Evolutionary conservation across 2,797 vertebrate genomes (phyloP).

Genomic region (Xenops minutus): DNA sequence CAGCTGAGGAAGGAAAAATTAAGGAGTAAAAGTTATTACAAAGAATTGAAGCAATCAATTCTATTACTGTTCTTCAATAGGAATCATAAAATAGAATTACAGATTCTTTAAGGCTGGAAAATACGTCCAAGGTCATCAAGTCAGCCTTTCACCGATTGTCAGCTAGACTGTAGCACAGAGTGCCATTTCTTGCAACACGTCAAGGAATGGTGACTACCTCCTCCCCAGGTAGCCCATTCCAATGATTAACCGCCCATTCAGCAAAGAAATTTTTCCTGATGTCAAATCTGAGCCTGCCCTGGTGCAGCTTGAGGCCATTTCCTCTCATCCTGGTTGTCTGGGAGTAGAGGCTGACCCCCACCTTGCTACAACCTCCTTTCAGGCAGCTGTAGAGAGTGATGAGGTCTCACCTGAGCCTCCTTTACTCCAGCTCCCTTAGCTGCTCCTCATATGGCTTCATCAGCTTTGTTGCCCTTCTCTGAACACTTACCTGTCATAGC

Average conservation of each 20-base stretch:
- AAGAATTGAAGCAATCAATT: neutral
- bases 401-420: neutral
- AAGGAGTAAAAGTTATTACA: neutral
- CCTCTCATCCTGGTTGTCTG: neutral
- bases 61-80: neutral
- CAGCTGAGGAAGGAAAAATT: conserved; percentile 51
- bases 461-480: neutral
- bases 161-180: neutral
- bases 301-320: neutral
- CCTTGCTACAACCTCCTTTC: neutral
- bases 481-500: rapidly evolving
- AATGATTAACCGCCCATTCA: neutral
- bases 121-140: neutral
- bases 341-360: rapidly evolving
- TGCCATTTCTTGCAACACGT: neutral
- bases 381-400: neutral
- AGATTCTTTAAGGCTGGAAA: neutral
- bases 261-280: neutral
- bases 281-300: neutral
- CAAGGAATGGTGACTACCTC: neutral
- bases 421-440: neutral
- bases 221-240: neutral
- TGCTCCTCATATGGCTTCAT: neutral
- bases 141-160: neutral
- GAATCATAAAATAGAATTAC: neutral